Percentiles rank a stretch among this genome's conserved stretches.
Conservation (phyloP, 2,113 vertebrate species). For the Hiodon tergisus region DNA sequence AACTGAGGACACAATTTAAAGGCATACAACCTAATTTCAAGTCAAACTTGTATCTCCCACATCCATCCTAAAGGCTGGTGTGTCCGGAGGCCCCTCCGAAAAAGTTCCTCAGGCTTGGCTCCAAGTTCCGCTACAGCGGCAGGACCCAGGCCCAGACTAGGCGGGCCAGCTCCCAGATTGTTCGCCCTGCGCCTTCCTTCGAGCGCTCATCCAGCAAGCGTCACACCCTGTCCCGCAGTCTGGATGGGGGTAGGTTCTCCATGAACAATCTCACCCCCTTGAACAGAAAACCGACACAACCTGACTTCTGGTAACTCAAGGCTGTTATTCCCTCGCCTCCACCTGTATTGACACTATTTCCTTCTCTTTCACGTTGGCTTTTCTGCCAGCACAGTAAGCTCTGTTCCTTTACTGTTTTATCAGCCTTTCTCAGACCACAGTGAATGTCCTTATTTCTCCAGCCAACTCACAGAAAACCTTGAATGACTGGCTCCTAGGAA, state of each 20-base stretch:
- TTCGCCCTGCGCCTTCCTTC: slow-evolving; percentile 83
- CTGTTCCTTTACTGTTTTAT: slow-evolving; percentile 11
- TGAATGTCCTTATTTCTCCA: slow-evolving; percentile 2
- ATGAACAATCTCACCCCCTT: fast-evolving
- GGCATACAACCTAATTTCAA: slow-evolving; percentile 7
- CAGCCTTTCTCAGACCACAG: slow-evolving; percentile 12
- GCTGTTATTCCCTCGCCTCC: not conserved
- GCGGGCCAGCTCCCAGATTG: slow-evolving; percentile 85
- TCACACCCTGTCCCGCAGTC: slow-evolving; percentile 89
- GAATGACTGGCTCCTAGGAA: slow-evolving; percentile 1
- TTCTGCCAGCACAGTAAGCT: not conserved
- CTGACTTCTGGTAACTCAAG: too few species aligned
- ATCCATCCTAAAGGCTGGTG: slow-evolving; percentile 67
- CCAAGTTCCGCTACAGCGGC: slow-evolving; percentile 95
- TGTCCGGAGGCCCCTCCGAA: slow-evolving; percentile 91
- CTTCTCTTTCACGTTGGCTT: not conserved
- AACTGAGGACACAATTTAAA: too few species aligned
- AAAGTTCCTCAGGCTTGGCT: slow-evolving; percentile 90
- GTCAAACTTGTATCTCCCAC: slow-evolving; percentile 8
- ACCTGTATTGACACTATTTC: not conserved
- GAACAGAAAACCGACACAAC: not conserved
- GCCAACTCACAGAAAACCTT: not conserved
- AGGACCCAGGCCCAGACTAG: slow-evolving; percentile 90
- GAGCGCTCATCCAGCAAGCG: slow-evolving; percentile 89
- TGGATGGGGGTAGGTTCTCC: slow-evolving; percentile 79